Evolutionary conservation across 2,888 invertebrate species (phyloP).

Genomic region (Venusia cambrica): DNA sequence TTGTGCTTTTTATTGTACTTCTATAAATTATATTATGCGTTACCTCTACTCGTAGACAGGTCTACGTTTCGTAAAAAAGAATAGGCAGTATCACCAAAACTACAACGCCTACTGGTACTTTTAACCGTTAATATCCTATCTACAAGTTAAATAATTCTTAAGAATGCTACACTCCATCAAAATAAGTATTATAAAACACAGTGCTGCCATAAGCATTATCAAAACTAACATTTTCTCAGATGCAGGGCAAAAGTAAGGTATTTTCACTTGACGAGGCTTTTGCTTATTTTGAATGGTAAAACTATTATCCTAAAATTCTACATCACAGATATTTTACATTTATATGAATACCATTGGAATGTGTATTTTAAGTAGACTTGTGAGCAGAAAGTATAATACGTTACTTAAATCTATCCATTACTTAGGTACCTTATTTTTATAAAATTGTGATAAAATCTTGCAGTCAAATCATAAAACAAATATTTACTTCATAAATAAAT

Average conservation of each 20-base stretch:
- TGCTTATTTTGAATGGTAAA: background rate
- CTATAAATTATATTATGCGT: conserved; percentile 22
- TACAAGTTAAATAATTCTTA: too few relatives aligned
- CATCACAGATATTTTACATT: conserved; percentile 59
- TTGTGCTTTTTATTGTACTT: conserved; percentile 53
- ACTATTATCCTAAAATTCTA: conserved; percentile 28
- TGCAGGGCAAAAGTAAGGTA: too few relatives aligned
- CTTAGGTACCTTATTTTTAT: too few relatives aligned
- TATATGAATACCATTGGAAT: conserved; percentile 29
- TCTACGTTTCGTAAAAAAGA: background rate
- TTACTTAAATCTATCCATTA: too few relatives aligned
- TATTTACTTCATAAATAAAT: conserved; percentile 2
- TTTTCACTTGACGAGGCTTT: background rate
- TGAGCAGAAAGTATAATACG: conserved; percentile 13
- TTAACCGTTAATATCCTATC: too few relatives aligned
- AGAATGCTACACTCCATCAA: too few relatives aligned
- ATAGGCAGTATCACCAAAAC: conserved; percentile 5
- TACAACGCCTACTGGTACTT: conserved; percentile 3
- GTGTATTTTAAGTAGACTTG: conserved; percentile 10
- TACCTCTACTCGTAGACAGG: conserved; percentile 3
- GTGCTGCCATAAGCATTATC: too few relatives aligned
- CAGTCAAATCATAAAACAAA: conserved; percentile 13
- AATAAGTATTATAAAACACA: too few relatives aligned
- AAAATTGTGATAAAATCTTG: too few relatives aligned
- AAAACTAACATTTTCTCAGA: too few relatives aligned